Evolutionary conservation across 2,797 vertebrate species (phyloP).

Genomic region (Distichodus sexfasciatus): DNA sequence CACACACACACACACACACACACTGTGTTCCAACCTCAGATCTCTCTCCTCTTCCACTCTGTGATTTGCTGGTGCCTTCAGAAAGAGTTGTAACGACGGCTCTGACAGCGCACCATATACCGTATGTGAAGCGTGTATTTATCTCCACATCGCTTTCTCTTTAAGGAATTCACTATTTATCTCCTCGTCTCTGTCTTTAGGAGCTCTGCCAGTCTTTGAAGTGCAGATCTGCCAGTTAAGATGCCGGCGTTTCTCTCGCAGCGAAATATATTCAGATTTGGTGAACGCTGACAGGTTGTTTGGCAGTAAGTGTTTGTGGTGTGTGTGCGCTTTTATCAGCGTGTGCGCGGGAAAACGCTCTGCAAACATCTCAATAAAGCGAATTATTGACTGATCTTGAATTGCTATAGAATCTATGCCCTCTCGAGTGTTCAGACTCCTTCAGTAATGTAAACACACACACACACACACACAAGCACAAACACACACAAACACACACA

Average conservation of each 20-base stretch:
- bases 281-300: not conserved
- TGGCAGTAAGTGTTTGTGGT: not conserved
- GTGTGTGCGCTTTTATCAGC: no score
- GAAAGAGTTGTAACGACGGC: conserved; percentile 46
- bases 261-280: not conserved
- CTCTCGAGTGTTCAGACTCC: no score
- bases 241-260: not conserved
- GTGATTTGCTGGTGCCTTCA: conserved; percentile 37
- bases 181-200: not conserved
- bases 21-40: not conserved
- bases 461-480: not conserved
- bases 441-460: no score
- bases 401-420: not conserved
- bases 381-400: not conserved
- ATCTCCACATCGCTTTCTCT: not conserved
- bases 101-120: conserved; percentile 34
- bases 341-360: no score
- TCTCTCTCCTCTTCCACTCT: no score
- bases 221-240: conserved; percentile 32
- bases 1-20: not conserved
- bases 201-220: conserved; percentile 18
- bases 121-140: conserved; percentile 16
- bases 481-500: no score
- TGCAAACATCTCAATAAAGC: not conserved
- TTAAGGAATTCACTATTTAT: conserved; percentile 37